These are phyloP conservation scores for Pandemis heparana DNA, from an alignment of 2,888 invertebrate genomes.

Conservation along the genomic window DNA sequence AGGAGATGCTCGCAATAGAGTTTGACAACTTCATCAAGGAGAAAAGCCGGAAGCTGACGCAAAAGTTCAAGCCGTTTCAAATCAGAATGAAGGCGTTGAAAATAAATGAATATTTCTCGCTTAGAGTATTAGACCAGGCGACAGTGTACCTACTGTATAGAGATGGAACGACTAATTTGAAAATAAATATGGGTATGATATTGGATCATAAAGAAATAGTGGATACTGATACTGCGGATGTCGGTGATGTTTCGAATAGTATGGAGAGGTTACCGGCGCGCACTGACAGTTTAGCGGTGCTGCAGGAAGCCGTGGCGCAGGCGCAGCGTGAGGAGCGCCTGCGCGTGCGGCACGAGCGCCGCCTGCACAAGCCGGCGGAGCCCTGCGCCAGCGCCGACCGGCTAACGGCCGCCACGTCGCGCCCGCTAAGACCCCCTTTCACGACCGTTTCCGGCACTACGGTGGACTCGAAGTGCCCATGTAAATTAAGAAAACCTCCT, in stretches of 20 bases:
- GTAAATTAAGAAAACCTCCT: slow-evolving; percentile 60
- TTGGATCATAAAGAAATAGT: slow-evolving; percentile 82
- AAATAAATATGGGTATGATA: slow-evolving; percentile 79
- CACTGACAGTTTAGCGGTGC: slow-evolving; percentile 69
- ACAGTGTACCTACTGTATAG: slow-evolving; percentile 72
- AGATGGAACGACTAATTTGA: slow-evolving; percentile 72
- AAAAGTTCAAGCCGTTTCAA: slow-evolving; percentile 76
- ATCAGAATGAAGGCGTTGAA: slow-evolving; percentile 80
- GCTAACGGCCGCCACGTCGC: slow-evolving; percentile 59
- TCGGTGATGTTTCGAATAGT: slow-evolving; percentile 63
- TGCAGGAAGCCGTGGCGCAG: slow-evolving; percentile 67
- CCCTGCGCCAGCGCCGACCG: slow-evolving; percentile 63
- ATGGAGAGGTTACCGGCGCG: slow-evolving; percentile 58
- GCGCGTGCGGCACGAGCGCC: slow-evolving; percentile 62
- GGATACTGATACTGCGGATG: slow-evolving; percentile 72
- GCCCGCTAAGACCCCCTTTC: slow-evolving; percentile 59
- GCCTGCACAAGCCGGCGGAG: slow-evolving; percentile 53
- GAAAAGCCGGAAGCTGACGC: slow-evolving; percentile 71
- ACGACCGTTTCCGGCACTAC: slow-evolving; percentile 47
- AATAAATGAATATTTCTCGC: slow-evolving; percentile 77
- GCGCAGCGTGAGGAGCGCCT: slow-evolving; percentile 65
- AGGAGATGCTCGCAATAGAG: slow-evolving; percentile 78
- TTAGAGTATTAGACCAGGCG: slow-evolving; percentile 75
- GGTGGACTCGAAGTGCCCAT: slow-evolving; percentile 46
- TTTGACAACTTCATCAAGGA: slow-evolving; percentile 79